Base-by-base conservation (phyloP, 2,888 invertebrate species). In the Aradus depressus region DNA sequence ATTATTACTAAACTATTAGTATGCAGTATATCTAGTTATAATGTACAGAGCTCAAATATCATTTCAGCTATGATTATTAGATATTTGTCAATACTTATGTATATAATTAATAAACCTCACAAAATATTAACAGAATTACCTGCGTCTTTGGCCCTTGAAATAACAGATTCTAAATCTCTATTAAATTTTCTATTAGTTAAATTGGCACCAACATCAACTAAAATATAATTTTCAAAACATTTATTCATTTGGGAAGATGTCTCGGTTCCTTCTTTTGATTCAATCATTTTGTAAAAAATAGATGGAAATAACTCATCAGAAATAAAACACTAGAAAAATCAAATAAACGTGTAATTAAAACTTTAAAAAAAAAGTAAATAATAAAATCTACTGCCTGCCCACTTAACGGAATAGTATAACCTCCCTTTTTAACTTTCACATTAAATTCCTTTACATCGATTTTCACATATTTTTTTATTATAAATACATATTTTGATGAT, bases 121-220 rank as follows among this genome's bases (percentile, higher is more conserved):
- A n/a, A n/a, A n/a, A n/a, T n/a, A 14, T 31, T 35, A 25, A 51
- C 19, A 22, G 10, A 58, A 62, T 64, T 71, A 85, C 88, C 91
- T 70, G 91, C 81, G 75, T 91, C 90, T 75, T 87, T 87, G 60
- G 91, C 90, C 71, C 92, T 77, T 71, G 89, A 84, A 57, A 93
- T 76, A 6, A 92, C 91, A 54, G 86, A 83, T 71, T 92, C 91
- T 66, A 92, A 75, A 74, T 93, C 92, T 68, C 89, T 79, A 67
- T 81, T 80, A 70, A 87, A 92, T 70, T 92, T 92, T 70, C 90
- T 90, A 71, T 91, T 91, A 22, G 89, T 91, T 64, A 92, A 74
- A 77, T 92, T 92, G 54, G 91, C 90, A 62, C 91, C 91, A 60
- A 88, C 82, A 71, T 92, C 92, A 59, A 91, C 83, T 51, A 92